These are phyloP conservation scores for Lacerta agilis DNA, from an alignment of 2,797 vertebrate species.

Conservation along the genomic window DNA sequence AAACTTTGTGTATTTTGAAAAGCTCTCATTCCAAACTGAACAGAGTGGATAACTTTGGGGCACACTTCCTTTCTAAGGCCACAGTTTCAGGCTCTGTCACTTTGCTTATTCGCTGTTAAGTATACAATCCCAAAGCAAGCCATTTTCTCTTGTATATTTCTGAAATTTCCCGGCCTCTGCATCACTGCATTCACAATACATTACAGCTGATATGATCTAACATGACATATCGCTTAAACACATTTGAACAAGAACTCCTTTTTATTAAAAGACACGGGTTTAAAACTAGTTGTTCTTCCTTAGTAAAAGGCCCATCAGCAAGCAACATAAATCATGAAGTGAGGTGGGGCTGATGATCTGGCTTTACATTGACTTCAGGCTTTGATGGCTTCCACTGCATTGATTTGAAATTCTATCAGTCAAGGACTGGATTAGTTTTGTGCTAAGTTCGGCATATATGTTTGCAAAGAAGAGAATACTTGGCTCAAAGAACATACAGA, in stretches of 20 bases:
- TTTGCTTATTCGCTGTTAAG: background rate
- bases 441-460: background rate
- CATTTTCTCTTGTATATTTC: background rate
- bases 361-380: background rate
- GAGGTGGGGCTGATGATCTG: background rate
- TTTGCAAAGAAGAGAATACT: no score
- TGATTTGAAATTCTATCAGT: background rate
- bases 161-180: conserved; percentile 10
- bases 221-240: background rate
- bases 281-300: background rate
- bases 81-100: conserved; percentile 13
- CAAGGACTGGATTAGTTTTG: background rate
- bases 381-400: background rate
- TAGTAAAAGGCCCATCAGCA: background rate
- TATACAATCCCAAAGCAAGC: background rate
- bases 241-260: background rate
- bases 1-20: background rate
- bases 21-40: conserved; percentile 8
- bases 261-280: background rate
- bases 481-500: no score
- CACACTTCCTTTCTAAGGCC: conserved; percentile 11
- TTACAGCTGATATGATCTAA: conserved; percentile 15
- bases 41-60: background rate
- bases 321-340: background rate
- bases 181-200: background rate